phyloP scores from a whole-genome alignment of 1,140 invertebrate species.

The Drosophila navojoa region DNA sequence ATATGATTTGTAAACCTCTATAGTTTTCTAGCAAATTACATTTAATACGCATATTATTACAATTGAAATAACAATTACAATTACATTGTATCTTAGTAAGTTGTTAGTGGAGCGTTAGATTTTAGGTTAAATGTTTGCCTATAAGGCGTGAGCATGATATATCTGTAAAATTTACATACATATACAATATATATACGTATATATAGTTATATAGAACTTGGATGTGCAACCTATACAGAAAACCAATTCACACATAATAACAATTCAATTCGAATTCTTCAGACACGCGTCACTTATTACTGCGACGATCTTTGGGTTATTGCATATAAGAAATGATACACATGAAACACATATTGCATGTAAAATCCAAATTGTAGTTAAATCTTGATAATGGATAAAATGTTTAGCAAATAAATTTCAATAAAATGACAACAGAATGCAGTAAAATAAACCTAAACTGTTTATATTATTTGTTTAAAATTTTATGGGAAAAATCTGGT shows the following conservation, averaged over 20 bases:
- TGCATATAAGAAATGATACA: conserved; percentile 17
- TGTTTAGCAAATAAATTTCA: conserved; percentile 73
- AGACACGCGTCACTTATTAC: conserved; percentile 11
- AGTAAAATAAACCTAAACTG: conserved; percentile 54
- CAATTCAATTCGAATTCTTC: conserved; percentile 47
- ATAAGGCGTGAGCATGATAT: conserved; percentile 55
- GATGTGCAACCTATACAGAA: conserved; percentile 36
- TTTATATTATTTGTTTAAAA: conserved; percentile 7
- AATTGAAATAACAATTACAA: conserved; percentile 21
- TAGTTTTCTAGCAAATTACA: conserved; percentile 62
- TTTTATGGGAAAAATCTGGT: background rate
- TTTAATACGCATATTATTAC: conserved; percentile 5
- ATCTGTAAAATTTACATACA: conserved; percentile 68
- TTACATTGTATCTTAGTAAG: conserved; percentile 43
- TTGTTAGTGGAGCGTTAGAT: conserved; percentile 68
- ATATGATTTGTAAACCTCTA: conserved; percentile 47
- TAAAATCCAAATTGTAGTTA: conserved; percentile 79
- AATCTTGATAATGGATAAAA: conserved; percentile 77
- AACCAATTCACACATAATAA: conserved; percentile 25
- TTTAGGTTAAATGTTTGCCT: conserved; percentile 57
- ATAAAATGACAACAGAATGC: conserved; percentile 58
- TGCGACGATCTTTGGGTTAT: conserved; percentile 17
- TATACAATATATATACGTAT: conserved; percentile 36
- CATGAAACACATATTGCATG: conserved; percentile 45
- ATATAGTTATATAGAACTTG: conserved; percentile 49